Base-by-base conservation (phyloP, 2,113 vertebrate genomes). In the Odocoileus virginianus region DNA sequence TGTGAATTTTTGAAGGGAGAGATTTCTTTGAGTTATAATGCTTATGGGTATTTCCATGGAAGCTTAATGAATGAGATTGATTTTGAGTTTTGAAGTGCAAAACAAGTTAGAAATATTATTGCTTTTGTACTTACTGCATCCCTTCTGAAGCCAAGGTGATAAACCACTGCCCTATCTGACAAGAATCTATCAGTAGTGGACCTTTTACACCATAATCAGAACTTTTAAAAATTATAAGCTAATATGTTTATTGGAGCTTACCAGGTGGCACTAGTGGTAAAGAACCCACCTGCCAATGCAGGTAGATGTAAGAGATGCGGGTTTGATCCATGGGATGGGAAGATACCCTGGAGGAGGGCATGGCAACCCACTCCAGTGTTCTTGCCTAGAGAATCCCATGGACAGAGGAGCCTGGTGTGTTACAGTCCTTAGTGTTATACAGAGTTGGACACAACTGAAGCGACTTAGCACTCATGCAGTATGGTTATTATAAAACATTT, bases 31-130 rank as follows among this genome's bases (percentile, higher is more conserved):
- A 36, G 50, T 71, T 40, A 74, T 50, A 87, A 57, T 89, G 45
- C 36, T 93, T 58, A 36, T 2, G n/a, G 19, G 36, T 89, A 6
- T 97, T 96, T 85, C 15, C 52, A 57, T 23, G 43, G 16, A 60
- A 50, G 5, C 3, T 89, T 36, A 91, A 60, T 60, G 15, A 14
- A n/a, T 83, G 2, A n/a, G 23, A 12, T 27, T 83, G 60, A 89
- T 45, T 45, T 74, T 95, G 71, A 91, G 33, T 50, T 94, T 30
- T 86, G 60, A 89, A 87, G 90, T 94, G 76, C n/a, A 94, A 90
- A 71, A 87, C 85, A 43, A 88, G 25, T 36, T 52, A 87, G 50
- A 36, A 40, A 64, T 83, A 33, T 61, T 47, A 47, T 14, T 90
- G 8, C 23, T 30, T 81, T 36, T 36, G 7, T 58, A 15, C 21